A percentile compares a stretch with the other conserved stretches of the same genome.
phyloP scores from a whole-genome alignment of 2,113 vertebrate genomes.

The Sinocyclocheilus rhinocerous region DNA sequence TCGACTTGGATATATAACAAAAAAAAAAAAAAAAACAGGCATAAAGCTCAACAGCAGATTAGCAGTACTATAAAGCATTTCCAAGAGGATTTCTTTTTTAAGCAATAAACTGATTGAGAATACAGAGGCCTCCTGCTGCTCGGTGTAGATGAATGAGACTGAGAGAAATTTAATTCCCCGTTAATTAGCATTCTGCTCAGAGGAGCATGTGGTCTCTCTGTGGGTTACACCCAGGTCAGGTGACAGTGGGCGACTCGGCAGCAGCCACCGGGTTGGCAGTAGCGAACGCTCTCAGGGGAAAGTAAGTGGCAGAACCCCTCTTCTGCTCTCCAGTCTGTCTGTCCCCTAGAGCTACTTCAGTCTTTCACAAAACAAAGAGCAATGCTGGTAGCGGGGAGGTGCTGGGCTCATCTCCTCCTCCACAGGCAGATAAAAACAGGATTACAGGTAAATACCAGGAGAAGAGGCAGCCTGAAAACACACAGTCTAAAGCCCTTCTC shows the following conservation, averaged over 20 bases:
- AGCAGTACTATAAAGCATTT: not conserved
- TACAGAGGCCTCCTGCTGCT: slow-evolving; percentile 37
- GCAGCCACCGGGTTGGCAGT: not conserved
- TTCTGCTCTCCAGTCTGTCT: slow-evolving; percentile 68
- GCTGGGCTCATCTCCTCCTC: slow-evolving; percentile 56
- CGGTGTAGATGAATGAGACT: slow-evolving; percentile 48
- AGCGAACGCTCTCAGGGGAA: slow-evolving; percentile 4
- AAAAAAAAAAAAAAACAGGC: not conserved
- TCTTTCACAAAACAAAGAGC: slow-evolving; percentile 67
- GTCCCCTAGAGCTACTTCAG: slow-evolving; percentile 66
- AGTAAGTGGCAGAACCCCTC: slow-evolving; percentile 62
- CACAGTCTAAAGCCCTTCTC: slow-evolving; percentile 26
- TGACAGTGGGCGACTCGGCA: slow-evolving; percentile 19
- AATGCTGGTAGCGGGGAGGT: slow-evolving; percentile 36
- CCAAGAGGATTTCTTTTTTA: slow-evolving; percentile 11
- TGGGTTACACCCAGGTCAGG: slow-evolving; percentile 36
- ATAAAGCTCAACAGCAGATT: slow-evolving; percentile 17
- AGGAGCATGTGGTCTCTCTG: slow-evolving; percentile 43
- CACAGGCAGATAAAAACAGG: slow-evolving; percentile 63
- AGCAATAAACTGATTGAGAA: slow-evolving; percentile 41
- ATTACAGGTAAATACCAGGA: slow-evolving; percentile 70
- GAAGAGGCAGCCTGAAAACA: slow-evolving; percentile 56
- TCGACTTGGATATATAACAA: not conserved
- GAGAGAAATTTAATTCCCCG: slow-evolving; percentile 43
- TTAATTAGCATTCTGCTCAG: slow-evolving; percentile 55